phyloP scores from a whole-genome alignment of 2,797 vertebrate species.

The Hoplostethus mediterraneus region DNA sequence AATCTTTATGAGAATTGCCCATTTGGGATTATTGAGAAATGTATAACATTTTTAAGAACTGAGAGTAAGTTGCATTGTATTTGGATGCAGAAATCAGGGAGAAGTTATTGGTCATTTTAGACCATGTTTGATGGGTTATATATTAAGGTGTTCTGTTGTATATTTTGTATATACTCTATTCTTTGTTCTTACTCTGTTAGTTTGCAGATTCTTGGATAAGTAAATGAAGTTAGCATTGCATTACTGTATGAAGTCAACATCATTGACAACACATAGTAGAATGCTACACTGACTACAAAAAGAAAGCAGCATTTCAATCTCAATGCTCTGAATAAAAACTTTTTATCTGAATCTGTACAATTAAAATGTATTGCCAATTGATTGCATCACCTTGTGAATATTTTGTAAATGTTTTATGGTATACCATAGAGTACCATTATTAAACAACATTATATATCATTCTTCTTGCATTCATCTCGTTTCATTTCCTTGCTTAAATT shows the following conservation, averaged over 20 bases:
- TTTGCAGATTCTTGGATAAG: constrained; percentile 71
- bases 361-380: constrained; percentile 73
- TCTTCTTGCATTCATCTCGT: constrained; percentile 52
- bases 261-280: constrained; percentile 51
- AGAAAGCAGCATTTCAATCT: constrained; percentile 61
- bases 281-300: constrained; percentile 62
- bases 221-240: constrained; percentile 71
- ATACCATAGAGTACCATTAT: constrained; percentile 80
- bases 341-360: constrained; percentile 77
- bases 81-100: constrained; percentile 77
- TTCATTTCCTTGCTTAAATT: constrained; percentile 39
- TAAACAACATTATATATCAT: constrained; percentile 78
- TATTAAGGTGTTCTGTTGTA: constrained; percentile 70
- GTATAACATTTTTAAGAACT: constrained; percentile 78
- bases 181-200: constrained; percentile 68
- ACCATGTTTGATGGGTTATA: constrained; percentile 69
- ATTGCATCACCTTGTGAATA: constrained; percentile 80
- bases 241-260: constrained; percentile 69
- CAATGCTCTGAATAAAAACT: constrained; percentile 65
- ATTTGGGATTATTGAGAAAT: constrained; percentile 74
- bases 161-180: constrained; percentile 77
- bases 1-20: constrained; percentile 74
- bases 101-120: constrained; percentile 78
- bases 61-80: constrained; percentile 70
- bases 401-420: constrained; percentile 85